A percentile compares a stretch with the other conserved stretches of the same genome.
phyloP scores from a whole-genome alignment of 2,888 invertebrate genomes.

The Mellilla xanthometata region DNA sequence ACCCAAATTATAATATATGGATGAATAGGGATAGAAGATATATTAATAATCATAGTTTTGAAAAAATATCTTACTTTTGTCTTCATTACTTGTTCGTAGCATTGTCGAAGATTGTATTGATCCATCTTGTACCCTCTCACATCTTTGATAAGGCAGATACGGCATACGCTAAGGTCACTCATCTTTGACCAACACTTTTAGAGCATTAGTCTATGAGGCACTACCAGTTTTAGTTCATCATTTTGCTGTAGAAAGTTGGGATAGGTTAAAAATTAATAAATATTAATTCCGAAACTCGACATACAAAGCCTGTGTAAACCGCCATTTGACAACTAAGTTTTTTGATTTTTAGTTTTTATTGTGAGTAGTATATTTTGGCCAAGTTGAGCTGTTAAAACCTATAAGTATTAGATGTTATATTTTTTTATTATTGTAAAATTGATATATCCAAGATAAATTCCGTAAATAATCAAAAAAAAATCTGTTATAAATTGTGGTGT shows the following conservation, averaged over 20 bases:
- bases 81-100: constrained; percentile 53
- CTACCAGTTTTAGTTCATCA: constrained; percentile 7
- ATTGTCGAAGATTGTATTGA: constrained; percentile 44
- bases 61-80: constrained; percentile 46
- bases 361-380: too few relatives aligned
- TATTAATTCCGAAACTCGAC: not conserved
- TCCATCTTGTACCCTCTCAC: constrained; percentile 49
- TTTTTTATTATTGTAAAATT: too few relatives aligned
- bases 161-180: constrained; percentile 48
- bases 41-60: not conserved
- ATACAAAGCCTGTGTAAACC: constrained; percentile 7
- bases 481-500: too few relatives aligned
- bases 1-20: too few relatives aligned
- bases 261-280: constrained; percentile 8
- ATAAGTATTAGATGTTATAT: too few relatives aligned
- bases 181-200: constrained; percentile 29
- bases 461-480: too few relatives aligned
- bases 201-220: not conserved
- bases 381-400: too few relatives aligned
- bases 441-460: too few relatives aligned
- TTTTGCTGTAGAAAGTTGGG: not conserved
- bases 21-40: too few relatives aligned
- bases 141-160: constrained; percentile 51
- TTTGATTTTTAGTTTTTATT: too few relatives aligned
- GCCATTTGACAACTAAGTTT: constrained; percentile 17